Conservation (phyloP, 2,888 invertebrate genomes). For the Tenthredo mesomela region DNA sequence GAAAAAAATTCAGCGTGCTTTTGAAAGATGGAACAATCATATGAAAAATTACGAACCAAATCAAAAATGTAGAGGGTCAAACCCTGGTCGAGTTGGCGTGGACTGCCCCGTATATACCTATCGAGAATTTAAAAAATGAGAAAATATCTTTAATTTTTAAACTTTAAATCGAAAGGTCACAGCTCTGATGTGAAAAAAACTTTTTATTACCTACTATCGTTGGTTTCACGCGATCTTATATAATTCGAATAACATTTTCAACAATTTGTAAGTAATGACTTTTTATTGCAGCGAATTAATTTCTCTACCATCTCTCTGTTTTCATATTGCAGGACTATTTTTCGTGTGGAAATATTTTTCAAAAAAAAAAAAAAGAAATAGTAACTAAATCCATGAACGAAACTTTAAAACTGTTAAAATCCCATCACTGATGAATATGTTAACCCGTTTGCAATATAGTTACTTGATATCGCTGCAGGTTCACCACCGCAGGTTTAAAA, state of each 20-base stretch:
- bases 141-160: not conserved
- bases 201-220: not conserved
- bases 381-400: not conserved
- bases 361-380: not conserved
- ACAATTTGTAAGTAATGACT: not conserved
- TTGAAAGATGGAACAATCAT: no score
- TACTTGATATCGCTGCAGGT: conserved; percentile 34
- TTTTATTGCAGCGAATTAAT: not conserved
- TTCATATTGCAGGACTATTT: no score
- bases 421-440: not conserved
- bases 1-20: no score
- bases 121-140: not conserved
- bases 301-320: not conserved
- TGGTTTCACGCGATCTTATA: not conserved
- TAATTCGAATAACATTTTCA: not conserved
- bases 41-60: no score
- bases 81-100: no score
- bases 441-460: conserved; percentile 31
- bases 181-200: not conserved
- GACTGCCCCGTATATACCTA: no score
- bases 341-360: no score
- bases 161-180: not conserved
- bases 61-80: no score
- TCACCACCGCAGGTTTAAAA: conserved; percentile 46
- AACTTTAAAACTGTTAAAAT: not conserved